phyloP scores from a whole-genome alignment of 2,888 invertebrate species.

The Hydropsyche betteni region DNA sequence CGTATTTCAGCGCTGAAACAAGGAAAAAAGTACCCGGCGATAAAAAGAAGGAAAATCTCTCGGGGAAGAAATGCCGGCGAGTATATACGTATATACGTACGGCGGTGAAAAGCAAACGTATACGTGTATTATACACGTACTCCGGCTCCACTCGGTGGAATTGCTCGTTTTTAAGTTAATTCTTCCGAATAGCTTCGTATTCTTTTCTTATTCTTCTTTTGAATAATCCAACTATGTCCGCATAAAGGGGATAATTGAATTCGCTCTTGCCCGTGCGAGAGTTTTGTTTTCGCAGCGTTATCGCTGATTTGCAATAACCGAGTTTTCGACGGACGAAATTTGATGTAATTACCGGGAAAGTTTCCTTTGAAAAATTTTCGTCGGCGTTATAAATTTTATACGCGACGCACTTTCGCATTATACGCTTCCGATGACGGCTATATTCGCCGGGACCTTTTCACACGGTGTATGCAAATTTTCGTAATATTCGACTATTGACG shows the following conservation, averaged over 20 bases:
- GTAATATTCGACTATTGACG: too few relatives aligned
- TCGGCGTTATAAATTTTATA: too few relatives aligned
- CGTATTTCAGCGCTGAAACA: conserved; percentile 18
- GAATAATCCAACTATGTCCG: conserved; percentile 6
- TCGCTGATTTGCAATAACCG: too few relatives aligned
- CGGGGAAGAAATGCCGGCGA: not conserved
- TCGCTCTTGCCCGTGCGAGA: not conserved
- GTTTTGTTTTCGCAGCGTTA: too few relatives aligned
- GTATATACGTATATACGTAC: not conserved
- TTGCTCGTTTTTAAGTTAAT: conserved; percentile 25
- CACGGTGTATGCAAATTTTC: too few relatives aligned
- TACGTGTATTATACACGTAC: not conserved
- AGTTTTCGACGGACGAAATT: too few relatives aligned
- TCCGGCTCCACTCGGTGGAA: not conserved
- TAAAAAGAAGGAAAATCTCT: conserved; percentile 16
- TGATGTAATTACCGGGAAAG: too few relatives aligned
- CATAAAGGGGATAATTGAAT: conserved; percentile 5
- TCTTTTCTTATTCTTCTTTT: conserved; percentile 9
- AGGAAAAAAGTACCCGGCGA: conserved; percentile 5
- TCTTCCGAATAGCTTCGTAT: conserved; percentile 16
- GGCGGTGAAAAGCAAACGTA: too few relatives aligned
- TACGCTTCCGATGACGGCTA: too few relatives aligned
- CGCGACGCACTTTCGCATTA: too few relatives aligned
- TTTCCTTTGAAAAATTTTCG: too few relatives aligned
- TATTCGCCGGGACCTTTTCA: too few relatives aligned